Evolutionary conservation across 2,113 vertebrate species (phyloP).

Genomic region (Pungitius pungitius): DNA sequence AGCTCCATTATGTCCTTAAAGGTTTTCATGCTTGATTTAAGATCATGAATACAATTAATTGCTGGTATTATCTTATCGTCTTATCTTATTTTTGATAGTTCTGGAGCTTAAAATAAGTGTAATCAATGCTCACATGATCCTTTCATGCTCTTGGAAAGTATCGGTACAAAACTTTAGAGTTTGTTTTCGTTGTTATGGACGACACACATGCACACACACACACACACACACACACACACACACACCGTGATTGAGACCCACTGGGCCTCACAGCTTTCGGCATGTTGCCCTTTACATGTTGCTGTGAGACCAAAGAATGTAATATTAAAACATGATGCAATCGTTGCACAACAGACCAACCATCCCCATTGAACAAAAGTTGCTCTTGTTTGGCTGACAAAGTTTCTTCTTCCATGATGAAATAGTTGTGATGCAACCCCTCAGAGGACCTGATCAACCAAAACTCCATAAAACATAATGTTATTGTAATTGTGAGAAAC

Average conservation of each 20-base stretch:
- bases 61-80: too few species aligned
- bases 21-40: too few species aligned
- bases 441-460: too few species aligned
- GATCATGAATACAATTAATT: too few species aligned
- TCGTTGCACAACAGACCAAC: neutral
- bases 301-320: neutral
- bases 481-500: too few species aligned
- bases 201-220: neutral
- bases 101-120: neutral
- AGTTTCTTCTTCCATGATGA: neutral
- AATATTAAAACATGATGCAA: constrained; percentile 2
- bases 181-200: neutral
- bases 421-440: too few species aligned
- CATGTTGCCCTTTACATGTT: neutral
- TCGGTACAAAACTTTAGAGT: neutral
- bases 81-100: too few species aligned
- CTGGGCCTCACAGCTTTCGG: neutral
- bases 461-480: too few species aligned
- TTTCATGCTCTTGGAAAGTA: neutral
- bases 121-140: neutral
- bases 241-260: neutral
- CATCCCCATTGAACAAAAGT: neutral
- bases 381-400: too few species aligned
- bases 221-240: too few species aligned
- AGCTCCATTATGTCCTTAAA: too few species aligned